Conservation (phyloP, 2,797 vertebrate genomes). For the Pristis pectinata region DNA sequence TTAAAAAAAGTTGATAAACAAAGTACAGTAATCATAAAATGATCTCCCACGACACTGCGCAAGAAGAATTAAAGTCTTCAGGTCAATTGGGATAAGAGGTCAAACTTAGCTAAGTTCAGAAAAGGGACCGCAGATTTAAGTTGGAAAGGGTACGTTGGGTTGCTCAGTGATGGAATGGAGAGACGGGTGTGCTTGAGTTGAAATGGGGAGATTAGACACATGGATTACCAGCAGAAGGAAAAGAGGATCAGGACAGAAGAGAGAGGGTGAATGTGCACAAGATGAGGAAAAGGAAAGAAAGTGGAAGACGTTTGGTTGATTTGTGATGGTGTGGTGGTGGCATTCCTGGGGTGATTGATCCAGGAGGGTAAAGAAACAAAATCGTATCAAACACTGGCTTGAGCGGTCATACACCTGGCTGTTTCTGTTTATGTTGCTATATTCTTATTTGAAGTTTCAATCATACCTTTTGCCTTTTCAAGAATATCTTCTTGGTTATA, state of each 20-base stretch:
- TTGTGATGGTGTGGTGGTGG: not conserved
- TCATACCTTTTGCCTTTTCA: not conserved
- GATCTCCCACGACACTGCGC: not conserved
- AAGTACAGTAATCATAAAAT: not conserved
- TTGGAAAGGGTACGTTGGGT: not conserved
- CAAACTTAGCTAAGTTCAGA: not conserved
- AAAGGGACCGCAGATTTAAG: not conserved
- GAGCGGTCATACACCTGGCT: no score
- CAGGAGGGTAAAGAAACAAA: no score
- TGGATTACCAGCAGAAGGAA: not conserved
- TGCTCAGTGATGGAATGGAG: not conserved
- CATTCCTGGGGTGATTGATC: not conserved
- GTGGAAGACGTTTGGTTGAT: not conserved
- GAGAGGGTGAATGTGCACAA: not conserved
- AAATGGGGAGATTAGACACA: no score
- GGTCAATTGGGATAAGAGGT: not conserved
- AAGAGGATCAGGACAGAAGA: not conserved
- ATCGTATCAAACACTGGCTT: no score
- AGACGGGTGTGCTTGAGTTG: no score
- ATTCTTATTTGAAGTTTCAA: not conserved
- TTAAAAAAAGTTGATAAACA: not conserved
- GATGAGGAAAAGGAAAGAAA: not conserved
- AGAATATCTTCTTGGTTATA: not conserved
- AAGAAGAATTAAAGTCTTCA: not conserved
- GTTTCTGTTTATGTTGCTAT: no score